Evolutionary conservation across 2,797 vertebrate genomes (phyloP).

Genomic region (Chelidonichthys spinosus): DNA sequence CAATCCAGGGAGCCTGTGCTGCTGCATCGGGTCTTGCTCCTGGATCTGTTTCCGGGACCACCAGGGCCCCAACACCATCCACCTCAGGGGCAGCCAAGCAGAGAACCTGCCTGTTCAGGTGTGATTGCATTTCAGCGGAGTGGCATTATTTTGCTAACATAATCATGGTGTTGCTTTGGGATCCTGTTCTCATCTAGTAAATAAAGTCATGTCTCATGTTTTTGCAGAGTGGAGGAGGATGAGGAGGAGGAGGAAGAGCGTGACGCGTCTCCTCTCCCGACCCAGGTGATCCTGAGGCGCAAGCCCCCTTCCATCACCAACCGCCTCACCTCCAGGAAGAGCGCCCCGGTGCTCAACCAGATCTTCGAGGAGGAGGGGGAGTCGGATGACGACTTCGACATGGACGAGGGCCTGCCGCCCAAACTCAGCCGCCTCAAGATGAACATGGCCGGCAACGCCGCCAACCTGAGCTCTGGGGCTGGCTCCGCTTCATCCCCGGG

Average conservation of each 20-base stretch:
- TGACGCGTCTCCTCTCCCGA: conserved; percentile 87
- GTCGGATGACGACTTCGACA: conserved; percentile 96
- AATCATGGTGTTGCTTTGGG: neutral
- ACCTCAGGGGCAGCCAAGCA: conserved; percentile 79
- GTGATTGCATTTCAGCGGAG: no score
- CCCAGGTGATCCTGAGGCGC: conserved; percentile 91
- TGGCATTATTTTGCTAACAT: no score
- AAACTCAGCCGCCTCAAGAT: conserved; percentile 97
- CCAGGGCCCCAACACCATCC: conserved; percentile 56
- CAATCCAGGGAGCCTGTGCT: conserved; percentile 63
- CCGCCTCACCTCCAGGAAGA: conserved; percentile 96
- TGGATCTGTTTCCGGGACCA: conserved; percentile 78
- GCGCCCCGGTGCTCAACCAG: conserved; percentile 96
- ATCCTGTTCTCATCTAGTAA: neutral
- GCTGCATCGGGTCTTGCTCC: conserved; percentile 63
- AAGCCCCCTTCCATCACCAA: conserved; percentile 95
- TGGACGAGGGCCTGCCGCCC: conserved; percentile 94
- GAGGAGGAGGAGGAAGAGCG: conserved; percentile 98
- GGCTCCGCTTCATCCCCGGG: conserved; percentile 85
- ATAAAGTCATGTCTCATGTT: neutral
- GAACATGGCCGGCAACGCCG: conserved; percentile 84
- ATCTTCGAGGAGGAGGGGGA: conserved; percentile 98
- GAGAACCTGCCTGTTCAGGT: conserved; percentile 91
- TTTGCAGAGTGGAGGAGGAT: conserved; percentile 90
- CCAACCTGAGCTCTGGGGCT: conserved; percentile 35